Evolutionary conservation across 2,113 vertebrate species (phyloP), one percentile per base, ranked within the genome.

Genomic region (Corvus cornix): DNA sequence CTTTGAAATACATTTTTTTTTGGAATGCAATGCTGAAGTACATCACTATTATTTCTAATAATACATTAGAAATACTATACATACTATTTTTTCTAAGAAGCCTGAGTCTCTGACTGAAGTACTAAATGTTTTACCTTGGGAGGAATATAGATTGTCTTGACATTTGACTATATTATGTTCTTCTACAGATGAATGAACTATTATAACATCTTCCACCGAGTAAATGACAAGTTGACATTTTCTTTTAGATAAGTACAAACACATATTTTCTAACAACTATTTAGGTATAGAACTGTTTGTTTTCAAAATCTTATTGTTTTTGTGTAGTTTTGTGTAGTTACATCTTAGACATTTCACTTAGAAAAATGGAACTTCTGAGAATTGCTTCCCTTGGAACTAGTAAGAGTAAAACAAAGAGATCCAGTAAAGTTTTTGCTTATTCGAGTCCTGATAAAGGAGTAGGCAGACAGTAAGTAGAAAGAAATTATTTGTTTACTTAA

Each of bases 201-300:
- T 93, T 92, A 66, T 52, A 93, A 51, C 14, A 3, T 66, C 76
- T 92, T 77, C 31, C 51, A 84, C 59, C 9, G 30, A 89, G 27
- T 77, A 86, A 90, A 92, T 77, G 76, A 92, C 83, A 94, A 78
- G 83, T 11, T 93, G 88, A 90, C 72, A 93, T 92, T 94, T 94
- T 93, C 63, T 74, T 88, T 80, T 55, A 21, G 51, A 30, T 68
- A 88, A 90, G 43, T 63, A 76, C 46, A 76, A 94, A 74, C 44
- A 74, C 31, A 58, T 83, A 66, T 20, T 66, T n/a, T 86, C 51
- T 88, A 70, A 88, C 74, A 96, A 70, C 24, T 60, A 39, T 49
- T 66, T 90, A 44, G 19, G 1, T 59, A 64, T 64, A 80, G 39
- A 90, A 62, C 16, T 4, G 24, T 94, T 88, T 85, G 22, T 62